Percentiles rank a stretch among this genome's conserved stretches.
These are phyloP conservation scores for Drosophila ficusphila DNA, from an alignment of 1,140 invertebrate species.

Conservation along the genomic window DNA sequence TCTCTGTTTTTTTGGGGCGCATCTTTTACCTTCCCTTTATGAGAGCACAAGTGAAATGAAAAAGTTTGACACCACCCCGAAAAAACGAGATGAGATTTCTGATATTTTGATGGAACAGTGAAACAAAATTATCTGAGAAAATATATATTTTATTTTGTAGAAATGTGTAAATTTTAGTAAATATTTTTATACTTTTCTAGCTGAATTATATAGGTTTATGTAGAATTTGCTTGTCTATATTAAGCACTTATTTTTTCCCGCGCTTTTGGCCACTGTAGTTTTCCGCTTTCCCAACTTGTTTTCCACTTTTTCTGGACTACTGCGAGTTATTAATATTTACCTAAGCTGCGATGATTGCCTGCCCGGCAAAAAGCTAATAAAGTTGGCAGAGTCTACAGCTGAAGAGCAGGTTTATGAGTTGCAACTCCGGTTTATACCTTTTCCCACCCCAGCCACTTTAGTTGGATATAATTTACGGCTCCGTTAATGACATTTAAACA, in stretches of 20 bases:
- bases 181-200: no score
- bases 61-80: slow-evolving; percentile 47
- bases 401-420: slow-evolving; percentile 26
- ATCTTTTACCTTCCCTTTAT: slow-evolving; percentile 30
- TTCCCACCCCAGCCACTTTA: slow-evolving; percentile 19
- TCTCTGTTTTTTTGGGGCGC: slow-evolving; percentile 7
- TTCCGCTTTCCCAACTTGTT: not conserved
- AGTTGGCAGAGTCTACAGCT: slow-evolving; percentile 35
- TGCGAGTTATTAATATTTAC: slow-evolving; percentile 77
- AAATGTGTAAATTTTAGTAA: no score
- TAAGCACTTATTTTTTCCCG: no score
- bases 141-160: not conserved
- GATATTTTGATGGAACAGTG: slow-evolving; percentile 10
- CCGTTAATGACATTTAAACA: slow-evolving; percentile 80
- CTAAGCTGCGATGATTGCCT: slow-evolving; percentile 53
- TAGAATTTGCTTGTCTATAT: not conserved
- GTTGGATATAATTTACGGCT: slow-evolving; percentile 75
- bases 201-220: no score
- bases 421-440: not conserved
- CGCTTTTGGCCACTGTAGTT: slow-evolving; percentile 7
- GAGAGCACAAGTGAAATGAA: slow-evolving; percentile 49
- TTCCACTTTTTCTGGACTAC: slow-evolving; percentile 8
- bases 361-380: slow-evolving; percentile 69
- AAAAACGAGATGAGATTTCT: slow-evolving; percentile 23
- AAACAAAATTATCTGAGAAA: not conserved